Evolutionary conservation across 2,797 vertebrate species (phyloP), one percentile per base, ranked within the genome.

Genomic region (Rachycentron canadum): DNA sequence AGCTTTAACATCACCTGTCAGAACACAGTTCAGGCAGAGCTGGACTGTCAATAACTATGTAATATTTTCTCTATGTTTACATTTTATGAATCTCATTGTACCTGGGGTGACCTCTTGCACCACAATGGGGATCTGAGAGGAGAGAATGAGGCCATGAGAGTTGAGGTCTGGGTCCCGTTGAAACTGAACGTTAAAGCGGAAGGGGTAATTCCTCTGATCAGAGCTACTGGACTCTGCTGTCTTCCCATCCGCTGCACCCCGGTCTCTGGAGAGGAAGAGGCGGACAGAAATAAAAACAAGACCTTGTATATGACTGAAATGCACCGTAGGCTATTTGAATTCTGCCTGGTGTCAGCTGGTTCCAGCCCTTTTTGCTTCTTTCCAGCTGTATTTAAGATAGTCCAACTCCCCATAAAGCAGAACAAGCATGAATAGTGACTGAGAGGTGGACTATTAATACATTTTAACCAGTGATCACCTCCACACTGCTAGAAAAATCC

Each of bases 131-230:
- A 86, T 93, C 69, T 92, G 88, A 3, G 93, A 90, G 2, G 97
- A 97, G 76, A 99, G 88, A 21, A 95, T 96, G 86, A 99, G 97
- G 78, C 98, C 97, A 0, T 97, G 97, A 81, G 96, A 95, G 84
- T 92, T 94, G 81, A 97, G 94, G 93, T 75, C 0, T 89, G 78
- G 78, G 76, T 99, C 97, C 76, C 93, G 95, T 43, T 95, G 95
- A 68, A 99, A 93, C 61, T 96, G 96, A 50, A 99, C 66, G 0
- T 92, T 96, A 60, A 97, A 93, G 30, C 95, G 96, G 82, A 96
- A 93, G 0, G 90, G 92, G 55, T 92, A 95, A 73, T 92, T 90
- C 26, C 91, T 91, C 85, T 95, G 96, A 8, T 92, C 91, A 1
- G 87, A 77, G 30, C 81, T 56, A 56, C 88, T 86, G 59, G 83